Evolutionary conservation across 2,797 vertebrate genomes (phyloP).

Genomic region (Novumbra hubbsi): DNA sequence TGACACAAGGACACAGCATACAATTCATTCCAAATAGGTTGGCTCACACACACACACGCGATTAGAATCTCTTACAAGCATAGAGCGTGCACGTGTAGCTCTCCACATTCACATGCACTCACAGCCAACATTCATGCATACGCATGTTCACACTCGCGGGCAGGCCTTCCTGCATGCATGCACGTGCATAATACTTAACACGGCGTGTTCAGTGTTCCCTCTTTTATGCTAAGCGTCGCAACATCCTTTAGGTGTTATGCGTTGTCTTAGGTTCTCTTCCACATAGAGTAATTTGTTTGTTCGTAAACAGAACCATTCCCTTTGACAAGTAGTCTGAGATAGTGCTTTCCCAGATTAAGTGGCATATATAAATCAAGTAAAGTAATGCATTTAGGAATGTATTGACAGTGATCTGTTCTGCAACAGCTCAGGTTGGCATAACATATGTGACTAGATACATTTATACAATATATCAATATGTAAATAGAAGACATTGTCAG

Average conservation of each 20-base stretch:
- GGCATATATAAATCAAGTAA: background rate
- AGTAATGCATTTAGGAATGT: background rate
- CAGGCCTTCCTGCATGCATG: constrained; percentile 3
- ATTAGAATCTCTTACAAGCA: constrained; percentile 27
- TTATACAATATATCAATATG: no score
- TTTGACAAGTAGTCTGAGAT: background rate
- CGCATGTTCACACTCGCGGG: constrained; percentile 6
- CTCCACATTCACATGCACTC: constrained; percentile 36
- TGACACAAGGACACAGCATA: constrained; percentile 35
- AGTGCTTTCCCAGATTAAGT: background rate
- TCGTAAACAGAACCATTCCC: background rate
- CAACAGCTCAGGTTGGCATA: background rate
- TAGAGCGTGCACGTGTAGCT: constrained; percentile 31
- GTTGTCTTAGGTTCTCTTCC: background rate
- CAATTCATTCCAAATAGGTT: constrained; percentile 41
- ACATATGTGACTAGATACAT: background rate
- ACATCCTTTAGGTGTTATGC: background rate
- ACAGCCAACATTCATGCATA: constrained; percentile 30
- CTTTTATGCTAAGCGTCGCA: background rate
- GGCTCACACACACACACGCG: constrained; percentile 57
- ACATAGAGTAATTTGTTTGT: background rate
- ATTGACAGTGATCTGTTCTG: background rate
- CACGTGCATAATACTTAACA: constrained; percentile 6
- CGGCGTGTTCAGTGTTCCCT: background rate
- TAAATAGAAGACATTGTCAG: background rate